Conservation (phyloP, 2,888 invertebrate species). For the Perithous albicinctus region DNA sequence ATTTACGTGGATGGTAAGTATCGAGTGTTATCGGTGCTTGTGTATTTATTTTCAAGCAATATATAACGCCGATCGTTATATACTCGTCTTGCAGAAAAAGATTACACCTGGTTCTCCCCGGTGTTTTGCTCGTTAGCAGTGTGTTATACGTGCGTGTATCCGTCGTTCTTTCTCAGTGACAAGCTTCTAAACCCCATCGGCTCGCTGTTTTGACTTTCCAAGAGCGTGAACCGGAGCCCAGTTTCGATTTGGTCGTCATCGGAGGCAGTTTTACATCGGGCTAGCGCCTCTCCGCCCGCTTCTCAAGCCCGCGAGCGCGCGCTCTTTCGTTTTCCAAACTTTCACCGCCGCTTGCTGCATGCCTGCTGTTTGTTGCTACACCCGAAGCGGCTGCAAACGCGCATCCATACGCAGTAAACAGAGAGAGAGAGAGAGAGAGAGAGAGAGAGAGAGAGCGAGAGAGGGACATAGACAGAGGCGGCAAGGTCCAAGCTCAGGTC, state of each 20-base stretch:
- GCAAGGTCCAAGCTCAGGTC: constrained; percentile 9
- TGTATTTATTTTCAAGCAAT: constrained; percentile 3
- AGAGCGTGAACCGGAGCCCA: constrained; percentile 20
- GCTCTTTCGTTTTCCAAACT: constrained; percentile 62
- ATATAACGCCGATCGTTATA: constrained; percentile 1
- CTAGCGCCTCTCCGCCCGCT: constrained; percentile 5
- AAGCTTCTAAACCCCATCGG: background rate
- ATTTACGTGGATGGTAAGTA: background rate
- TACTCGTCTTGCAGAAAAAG: constrained; percentile 12
- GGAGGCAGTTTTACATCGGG: constrained; percentile 24
- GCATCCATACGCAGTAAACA: background rate
- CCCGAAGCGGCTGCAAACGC: background rate
- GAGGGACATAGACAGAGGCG: background rate
- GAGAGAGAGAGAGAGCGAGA: too few species aligned
- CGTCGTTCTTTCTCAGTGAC: background rate
- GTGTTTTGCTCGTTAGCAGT: background rate
- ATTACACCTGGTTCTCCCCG: constrained; percentile 28
- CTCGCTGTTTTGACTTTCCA: constrained; percentile 58
- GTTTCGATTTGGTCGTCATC: constrained; percentile 59
- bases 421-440: too few species aligned
- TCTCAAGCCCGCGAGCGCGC: background rate
- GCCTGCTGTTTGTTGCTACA: constrained; percentile 6
- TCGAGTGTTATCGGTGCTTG: background rate
- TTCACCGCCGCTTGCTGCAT: constrained; percentile 48
- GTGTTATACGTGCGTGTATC: background rate